A percentile compares a stretch with the other conserved stretches of the same genome.
Conservation (phyloP, 2,888 invertebrate genomes). For the Andrena praecox region DNA sequence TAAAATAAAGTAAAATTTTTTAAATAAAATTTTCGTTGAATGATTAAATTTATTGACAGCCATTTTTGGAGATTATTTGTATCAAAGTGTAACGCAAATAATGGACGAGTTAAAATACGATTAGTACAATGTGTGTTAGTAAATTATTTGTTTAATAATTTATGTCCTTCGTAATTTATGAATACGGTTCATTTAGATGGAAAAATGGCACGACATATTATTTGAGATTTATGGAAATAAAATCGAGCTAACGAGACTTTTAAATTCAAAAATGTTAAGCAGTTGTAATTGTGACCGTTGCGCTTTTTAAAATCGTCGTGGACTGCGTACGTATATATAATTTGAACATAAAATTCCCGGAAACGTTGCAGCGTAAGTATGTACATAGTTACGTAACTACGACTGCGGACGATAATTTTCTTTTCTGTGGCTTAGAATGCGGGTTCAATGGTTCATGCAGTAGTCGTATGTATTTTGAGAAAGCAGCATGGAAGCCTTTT, state of each 20-base stretch:
- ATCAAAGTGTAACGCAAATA: no score
- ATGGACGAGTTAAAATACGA: no score
- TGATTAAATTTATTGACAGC: no score
- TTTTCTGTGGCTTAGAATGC: conserved; percentile 4
- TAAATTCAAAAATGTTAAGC: background rate
- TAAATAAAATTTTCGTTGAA: no score
- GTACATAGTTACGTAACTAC: background rate
- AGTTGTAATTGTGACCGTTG: background rate
- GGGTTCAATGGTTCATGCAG: background rate
- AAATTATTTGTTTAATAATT: no score
- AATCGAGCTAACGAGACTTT: background rate
- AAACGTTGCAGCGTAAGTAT: conserved; percentile 3
- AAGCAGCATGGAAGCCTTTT: conserved; percentile 10
- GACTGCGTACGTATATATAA: background rate
- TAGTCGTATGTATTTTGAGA: conserved; percentile 32
- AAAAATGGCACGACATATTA: no score
- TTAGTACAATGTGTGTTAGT: no score
- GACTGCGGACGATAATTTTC: background rate
- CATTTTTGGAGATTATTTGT: no score
- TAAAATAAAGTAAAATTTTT: no score
- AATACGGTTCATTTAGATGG: no score
- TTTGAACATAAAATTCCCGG: conserved; percentile 18
- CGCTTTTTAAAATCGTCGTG: background rate
- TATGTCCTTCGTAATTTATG: no score
- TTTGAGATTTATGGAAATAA: background rate